A percentile compares a stretch with the other conserved stretches of the same genome.
Evolutionary conservation across 2,113 vertebrate species (phyloP).

Genomic region (Elgaria multicarinata): DNA sequence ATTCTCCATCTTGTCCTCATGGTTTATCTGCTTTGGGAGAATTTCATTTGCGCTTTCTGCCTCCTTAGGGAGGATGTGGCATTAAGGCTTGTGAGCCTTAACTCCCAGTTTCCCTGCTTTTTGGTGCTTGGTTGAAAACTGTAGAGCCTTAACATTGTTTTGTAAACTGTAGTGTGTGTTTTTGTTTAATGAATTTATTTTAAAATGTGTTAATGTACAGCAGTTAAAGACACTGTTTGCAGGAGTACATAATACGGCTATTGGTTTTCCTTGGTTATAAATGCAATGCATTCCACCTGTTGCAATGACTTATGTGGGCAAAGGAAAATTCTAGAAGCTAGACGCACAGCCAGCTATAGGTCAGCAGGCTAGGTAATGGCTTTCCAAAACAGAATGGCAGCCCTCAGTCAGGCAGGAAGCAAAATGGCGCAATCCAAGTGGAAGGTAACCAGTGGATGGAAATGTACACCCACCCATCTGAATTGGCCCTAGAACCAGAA

Average conservation of each 20-base stretch:
- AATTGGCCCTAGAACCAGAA: background rate
- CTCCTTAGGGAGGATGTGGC: too few species aligned
- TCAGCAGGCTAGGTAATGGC: background rate
- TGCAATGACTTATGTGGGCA: background rate
- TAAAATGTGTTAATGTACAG: background rate
- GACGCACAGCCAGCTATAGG: rapidly evolving
- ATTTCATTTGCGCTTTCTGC: too few species aligned
- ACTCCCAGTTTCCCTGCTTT: too few species aligned
- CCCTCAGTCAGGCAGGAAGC: background rate
- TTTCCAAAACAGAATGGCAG: background rate
- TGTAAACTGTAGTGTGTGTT: too few species aligned
- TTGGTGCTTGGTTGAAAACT: too few species aligned
- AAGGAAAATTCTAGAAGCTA: conserved; percentile 9
- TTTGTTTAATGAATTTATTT: too few species aligned
- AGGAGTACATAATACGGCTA: background rate
- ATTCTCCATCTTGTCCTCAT: too few species aligned
- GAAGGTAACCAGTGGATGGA: background rate
- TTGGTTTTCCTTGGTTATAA: background rate
- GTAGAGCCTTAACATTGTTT: too few species aligned
- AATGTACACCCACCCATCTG: background rate
- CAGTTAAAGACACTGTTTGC: too few species aligned
- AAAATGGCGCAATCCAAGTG: background rate
- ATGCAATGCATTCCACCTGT: background rate
- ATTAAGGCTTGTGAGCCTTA: too few species aligned
- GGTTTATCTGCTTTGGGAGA: too few species aligned